These are phyloP conservation scores for Semicossyphus pulcher DNA, from an alignment of 2,113 vertebrate genomes.

Conservation along the genomic window DNA sequence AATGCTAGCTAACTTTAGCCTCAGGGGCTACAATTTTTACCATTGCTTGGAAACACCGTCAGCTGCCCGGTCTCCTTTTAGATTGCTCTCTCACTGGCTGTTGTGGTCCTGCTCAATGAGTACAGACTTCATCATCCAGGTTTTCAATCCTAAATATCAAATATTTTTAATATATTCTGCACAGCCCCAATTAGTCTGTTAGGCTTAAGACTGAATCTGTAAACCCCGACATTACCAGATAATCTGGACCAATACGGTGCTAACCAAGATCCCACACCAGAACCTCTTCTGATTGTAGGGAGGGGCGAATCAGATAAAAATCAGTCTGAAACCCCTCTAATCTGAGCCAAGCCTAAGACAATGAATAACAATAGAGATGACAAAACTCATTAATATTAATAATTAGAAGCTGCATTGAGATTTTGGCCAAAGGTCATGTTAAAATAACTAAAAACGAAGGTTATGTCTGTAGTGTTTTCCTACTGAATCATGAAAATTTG, in stretches of 20 bases:
- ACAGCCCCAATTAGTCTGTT: background rate
- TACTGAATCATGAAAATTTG: background rate
- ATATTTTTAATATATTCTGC: background rate
- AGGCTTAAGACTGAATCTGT: background rate
- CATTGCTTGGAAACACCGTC: background rate
- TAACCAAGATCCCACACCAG: too few relatives aligned
- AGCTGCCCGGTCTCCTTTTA: background rate
- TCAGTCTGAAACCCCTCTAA: too few relatives aligned
- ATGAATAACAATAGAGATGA: too few relatives aligned
- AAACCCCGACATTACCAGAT: too few relatives aligned
- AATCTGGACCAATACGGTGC: too few relatives aligned
- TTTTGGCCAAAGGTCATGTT: too few relatives aligned
- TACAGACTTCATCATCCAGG: background rate
- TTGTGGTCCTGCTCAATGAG: background rate
- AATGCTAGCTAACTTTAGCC: background rate
- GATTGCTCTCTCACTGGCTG: background rate
- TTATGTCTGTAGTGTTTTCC: background rate
- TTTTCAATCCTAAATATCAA: background rate
- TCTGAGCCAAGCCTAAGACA: too few relatives aligned
- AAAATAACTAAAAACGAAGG: too few relatives aligned
- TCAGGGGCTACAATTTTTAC: background rate
- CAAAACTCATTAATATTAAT: too few relatives aligned
- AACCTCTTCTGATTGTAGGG: too few relatives aligned
- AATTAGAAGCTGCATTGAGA: too few relatives aligned
- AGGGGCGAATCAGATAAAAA: too few relatives aligned